phyloP scores from a whole-genome alignment of 1,140 invertebrate species.

The Ephestia elutella region DNA sequence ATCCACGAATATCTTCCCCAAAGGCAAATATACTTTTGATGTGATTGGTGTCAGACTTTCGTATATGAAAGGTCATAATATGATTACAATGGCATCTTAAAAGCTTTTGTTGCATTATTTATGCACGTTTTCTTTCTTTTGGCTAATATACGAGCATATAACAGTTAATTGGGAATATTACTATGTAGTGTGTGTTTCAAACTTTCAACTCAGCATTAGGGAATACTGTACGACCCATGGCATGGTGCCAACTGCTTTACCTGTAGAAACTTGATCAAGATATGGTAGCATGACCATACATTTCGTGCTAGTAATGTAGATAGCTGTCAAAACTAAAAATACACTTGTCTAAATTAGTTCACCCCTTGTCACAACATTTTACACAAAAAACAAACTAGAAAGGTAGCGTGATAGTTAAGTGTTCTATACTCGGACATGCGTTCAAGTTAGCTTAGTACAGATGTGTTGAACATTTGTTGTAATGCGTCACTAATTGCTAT shows the following conservation, averaged over 20 bases:
- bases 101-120: not conserved
- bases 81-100: not conserved
- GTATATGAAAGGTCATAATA: not conserved
- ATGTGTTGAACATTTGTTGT: slow-evolving; percentile 28
- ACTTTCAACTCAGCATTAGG: too few species aligned
- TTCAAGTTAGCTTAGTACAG: slow-evolving; percentile 3
- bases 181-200: too few species aligned
- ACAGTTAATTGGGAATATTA: too few species aligned
- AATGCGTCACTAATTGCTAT: slow-evolving; percentile 37
- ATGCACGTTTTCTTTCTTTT: not conserved
- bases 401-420: not conserved
- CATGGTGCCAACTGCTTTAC: too few species aligned
- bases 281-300: too few species aligned
- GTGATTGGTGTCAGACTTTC: not conserved
- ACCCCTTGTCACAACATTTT: not conserved
- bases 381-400: not conserved
- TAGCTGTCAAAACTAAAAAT: too few species aligned
- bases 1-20: not conserved
- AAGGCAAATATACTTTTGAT: not conserved
- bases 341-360: too few species aligned
- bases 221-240: too few species aligned
- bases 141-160: too few species aligned
- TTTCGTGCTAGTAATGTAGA: too few species aligned
- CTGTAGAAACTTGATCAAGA: too few species aligned
- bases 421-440: not conserved